phyloP scores from a whole-genome alignment of 2,797 vertebrate species.

The Sternotherus odoratus region DNA sequence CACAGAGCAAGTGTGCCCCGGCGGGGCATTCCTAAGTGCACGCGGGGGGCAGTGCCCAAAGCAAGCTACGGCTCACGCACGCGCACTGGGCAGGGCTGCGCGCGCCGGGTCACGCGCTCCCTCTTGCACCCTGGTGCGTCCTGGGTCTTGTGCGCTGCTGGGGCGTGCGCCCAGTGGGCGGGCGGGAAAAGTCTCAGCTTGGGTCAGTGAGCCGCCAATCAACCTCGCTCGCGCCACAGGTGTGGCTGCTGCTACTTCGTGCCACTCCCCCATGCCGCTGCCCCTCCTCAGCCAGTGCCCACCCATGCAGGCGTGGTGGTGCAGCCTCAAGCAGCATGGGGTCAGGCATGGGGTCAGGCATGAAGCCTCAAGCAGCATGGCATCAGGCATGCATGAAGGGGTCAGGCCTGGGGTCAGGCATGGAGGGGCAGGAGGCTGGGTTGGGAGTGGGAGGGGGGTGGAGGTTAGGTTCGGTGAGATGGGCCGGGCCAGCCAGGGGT shows the following conservation, averaged over 20 bases:
- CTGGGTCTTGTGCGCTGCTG: no score
- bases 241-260: background rate
- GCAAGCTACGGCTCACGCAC: slow-evolving; percentile 69
- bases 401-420: no score
- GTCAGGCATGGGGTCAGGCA: no score
- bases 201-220: background rate
- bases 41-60: slow-evolving; percentile 80
- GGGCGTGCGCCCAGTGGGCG: background rate
- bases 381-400: no score
- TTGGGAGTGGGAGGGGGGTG: no score
- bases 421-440: no score
- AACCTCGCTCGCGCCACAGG: no score
- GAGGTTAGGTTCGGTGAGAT: no score
- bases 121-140: rapidly evolving
- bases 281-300: rapidly evolving
- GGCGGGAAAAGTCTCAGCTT: background rate
- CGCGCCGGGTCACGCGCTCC: background rate
- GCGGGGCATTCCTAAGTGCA: slow-evolving; percentile 58
- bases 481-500: no score
- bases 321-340: no score
- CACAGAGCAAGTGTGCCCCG: background rate
- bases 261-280: background rate
- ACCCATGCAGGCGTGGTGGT: no score
- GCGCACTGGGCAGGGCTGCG: slow-evolving; percentile 43
- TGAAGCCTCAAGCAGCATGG: no score